A percentile compares a stretch with the other conserved stretches of the same genome.
phyloP scores from a whole-genome alignment of 2,113 vertebrate species.

The Mustela lutreola region DNA sequence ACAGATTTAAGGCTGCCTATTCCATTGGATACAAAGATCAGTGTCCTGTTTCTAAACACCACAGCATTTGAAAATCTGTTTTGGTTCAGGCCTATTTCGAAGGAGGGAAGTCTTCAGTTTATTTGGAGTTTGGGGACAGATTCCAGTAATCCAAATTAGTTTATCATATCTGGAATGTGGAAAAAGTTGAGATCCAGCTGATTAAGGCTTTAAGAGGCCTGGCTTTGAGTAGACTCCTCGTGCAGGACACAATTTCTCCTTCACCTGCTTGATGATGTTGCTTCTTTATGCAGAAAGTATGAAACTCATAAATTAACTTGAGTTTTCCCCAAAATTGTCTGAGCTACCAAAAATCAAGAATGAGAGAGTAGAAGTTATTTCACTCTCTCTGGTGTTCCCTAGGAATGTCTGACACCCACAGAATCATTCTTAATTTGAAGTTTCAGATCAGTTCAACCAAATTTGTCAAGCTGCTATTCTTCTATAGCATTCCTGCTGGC shows the following conservation, averaged over 20 bases:
- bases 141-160: not conserved
- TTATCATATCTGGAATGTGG: not conserved
- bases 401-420: not conserved
- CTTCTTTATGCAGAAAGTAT: not conserved
- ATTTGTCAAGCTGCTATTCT: not conserved
- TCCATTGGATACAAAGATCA: not conserved
- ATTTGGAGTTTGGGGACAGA: conserved; percentile 34
- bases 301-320: not conserved
- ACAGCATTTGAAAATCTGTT: not conserved
- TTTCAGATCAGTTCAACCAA: not conserved
- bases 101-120: not conserved
- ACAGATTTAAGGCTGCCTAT: not conserved
- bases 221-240: not conserved
- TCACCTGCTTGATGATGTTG: not conserved
- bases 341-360: not conserved
- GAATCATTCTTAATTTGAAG: not conserved
- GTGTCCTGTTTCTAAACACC: not conserved
- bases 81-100: not conserved
- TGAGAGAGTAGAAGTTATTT: not conserved
- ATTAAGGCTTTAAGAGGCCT: not conserved
- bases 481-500: not conserved
- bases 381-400: not conserved
- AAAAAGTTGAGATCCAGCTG: not conserved
- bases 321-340: not conserved
- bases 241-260: not conserved